A percentile compares a stretch with the other conserved stretches of the same genome.
Conservation (phyloP, 2,113 vertebrate species). For the Drymodes brunneopygia region DNA sequence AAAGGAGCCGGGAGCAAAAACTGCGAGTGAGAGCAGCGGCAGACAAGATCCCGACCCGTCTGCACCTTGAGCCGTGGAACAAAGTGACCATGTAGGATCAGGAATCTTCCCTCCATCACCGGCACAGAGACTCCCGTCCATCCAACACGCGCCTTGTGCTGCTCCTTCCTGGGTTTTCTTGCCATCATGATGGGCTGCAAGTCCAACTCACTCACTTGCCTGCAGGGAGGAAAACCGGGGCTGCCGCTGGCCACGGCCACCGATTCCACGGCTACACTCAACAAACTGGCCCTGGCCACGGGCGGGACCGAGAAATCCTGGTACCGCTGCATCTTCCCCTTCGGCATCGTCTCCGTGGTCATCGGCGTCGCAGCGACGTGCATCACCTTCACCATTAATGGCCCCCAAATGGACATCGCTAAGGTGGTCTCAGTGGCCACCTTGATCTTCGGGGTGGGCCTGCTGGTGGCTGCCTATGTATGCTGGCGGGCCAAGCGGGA, state of each 20-base stretch:
- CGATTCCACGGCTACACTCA: constrained; percentile 79
- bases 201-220: constrained; percentile 82
- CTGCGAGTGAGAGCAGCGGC: constrained; percentile 38
- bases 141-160: not conserved
- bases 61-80: rapidly evolving
- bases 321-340: constrained; percentile 90
- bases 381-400: constrained; percentile 88
- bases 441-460: constrained; percentile 75
- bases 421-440: constrained; percentile 85
- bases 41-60: not conserved
- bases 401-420: constrained; percentile 82
- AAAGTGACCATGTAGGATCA: constrained; percentile 55
- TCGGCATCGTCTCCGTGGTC: constrained; percentile 87
- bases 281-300: constrained; percentile 84
- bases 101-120: not conserved
- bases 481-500: constrained; percentile 85
- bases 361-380: constrained; percentile 83
- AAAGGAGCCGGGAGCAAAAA: constrained; percentile 15
- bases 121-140: not conserved
- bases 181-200: constrained; percentile 82
- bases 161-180: constrained; percentile 45
- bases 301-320: constrained; percentile 89
- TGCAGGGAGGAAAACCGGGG: constrained; percentile 68
- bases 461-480: constrained; percentile 78
- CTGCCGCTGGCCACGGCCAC: constrained; percentile 67